phyloP scores from a whole-genome alignment of 2,797 vertebrate genomes.

The Pseudochirops cupreus region DNA sequence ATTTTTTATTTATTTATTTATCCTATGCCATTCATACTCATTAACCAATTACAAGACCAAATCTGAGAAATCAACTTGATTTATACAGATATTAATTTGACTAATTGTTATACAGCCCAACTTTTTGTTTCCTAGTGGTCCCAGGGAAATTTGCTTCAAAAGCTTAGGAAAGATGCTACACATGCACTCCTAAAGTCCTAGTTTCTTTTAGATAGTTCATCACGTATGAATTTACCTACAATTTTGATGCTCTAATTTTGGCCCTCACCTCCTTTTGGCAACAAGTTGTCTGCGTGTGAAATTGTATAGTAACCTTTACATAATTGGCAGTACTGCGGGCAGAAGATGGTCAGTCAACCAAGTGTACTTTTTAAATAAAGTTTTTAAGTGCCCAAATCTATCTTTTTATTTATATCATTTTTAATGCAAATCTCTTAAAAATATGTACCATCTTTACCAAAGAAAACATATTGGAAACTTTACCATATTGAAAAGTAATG shows the following conservation, averaged over 20 bases:
- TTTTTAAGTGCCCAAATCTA: not conserved
- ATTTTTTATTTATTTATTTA: no score
- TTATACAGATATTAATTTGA: not conserved
- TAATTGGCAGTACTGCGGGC: not conserved
- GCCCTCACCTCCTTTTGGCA: not conserved
- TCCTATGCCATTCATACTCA: not conserved
- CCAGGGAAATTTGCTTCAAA: not conserved
- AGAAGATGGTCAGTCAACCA: not conserved
- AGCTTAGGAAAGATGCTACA: not conserved
- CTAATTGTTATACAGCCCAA: not conserved
- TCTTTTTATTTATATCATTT: not conserved
- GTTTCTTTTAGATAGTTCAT: not conserved
- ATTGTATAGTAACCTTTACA: not conserved
- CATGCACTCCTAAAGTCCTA: not conserved
- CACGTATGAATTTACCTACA: not conserved
- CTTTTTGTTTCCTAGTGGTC: not conserved
- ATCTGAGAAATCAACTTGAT: not conserved
- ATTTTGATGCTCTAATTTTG: not conserved
- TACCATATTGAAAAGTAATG: not conserved
- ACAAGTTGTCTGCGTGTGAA: not conserved
- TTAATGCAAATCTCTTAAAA: not conserved
- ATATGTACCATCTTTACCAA: not conserved
- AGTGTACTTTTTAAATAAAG: not conserved
- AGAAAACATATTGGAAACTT: not conserved
- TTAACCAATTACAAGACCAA: not conserved